These are phyloP conservation scores for Drosophila nigrodunni DNA, from an alignment of 1,140 invertebrate genomes.

Conservation along the genomic window DNA sequence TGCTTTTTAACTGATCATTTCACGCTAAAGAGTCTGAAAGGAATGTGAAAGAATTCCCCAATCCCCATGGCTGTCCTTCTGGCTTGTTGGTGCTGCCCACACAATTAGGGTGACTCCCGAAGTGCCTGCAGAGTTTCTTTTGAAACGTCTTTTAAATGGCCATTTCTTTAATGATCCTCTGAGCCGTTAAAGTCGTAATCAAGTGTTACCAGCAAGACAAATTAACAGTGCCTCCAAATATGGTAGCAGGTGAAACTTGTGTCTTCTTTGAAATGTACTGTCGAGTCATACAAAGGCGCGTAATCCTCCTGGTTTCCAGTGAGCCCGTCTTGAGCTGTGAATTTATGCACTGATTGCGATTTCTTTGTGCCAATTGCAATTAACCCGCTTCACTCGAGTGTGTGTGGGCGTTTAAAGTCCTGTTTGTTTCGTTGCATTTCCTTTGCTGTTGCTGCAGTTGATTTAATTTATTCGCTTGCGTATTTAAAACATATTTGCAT, in stretches of 20 bases:
- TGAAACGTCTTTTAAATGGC: conserved; percentile 67
- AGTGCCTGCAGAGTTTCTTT: conserved; percentile 47
- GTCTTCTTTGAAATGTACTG: conserved; percentile 38
- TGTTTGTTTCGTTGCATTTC: conserved; percentile 61
- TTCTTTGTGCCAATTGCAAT: conserved; percentile 70
- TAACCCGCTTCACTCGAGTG: conserved; percentile 46
- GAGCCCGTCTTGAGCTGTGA: conserved; percentile 51
- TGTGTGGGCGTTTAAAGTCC: conserved; percentile 53
- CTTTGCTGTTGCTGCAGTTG: conserved; percentile 60
- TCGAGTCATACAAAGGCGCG: conserved; percentile 54
- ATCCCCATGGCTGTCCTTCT: too few species aligned
- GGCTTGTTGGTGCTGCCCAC: conserved; percentile 52
- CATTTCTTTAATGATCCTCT: conserved; percentile 51
- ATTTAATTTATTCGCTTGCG: conserved; percentile 71
- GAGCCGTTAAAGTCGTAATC: conserved; percentile 43
- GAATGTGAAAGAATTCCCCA: too few species aligned
- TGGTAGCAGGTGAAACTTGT: conserved; percentile 67
- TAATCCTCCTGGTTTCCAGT: background rate
- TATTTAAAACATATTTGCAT: conserved; percentile 78
- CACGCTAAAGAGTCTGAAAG: too few species aligned
- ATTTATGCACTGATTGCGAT: conserved; percentile 64
- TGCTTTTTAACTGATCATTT: too few species aligned
- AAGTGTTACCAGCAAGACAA: conserved; percentile 53
- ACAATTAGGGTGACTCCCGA: conserved; percentile 45
- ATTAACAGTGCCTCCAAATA: conserved; percentile 63